phyloP scores from a whole-genome alignment of 2,888 invertebrate genomes.

The Crioceris asparagi region DNA sequence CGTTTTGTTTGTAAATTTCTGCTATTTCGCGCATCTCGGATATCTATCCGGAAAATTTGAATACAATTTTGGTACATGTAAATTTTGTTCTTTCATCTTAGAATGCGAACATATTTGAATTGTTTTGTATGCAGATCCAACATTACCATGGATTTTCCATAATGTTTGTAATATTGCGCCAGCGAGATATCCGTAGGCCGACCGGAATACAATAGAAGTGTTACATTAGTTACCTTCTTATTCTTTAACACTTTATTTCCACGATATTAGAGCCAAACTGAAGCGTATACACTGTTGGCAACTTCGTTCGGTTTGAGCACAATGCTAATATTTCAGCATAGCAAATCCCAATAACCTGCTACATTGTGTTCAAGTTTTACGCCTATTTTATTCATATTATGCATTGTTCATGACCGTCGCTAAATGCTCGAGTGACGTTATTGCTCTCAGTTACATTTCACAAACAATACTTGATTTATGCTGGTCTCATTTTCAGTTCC shows the following conservation, averaged over 20 bases:
- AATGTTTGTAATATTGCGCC: slow-evolving; percentile 32
- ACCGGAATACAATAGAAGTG: slow-evolving; percentile 32
- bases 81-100: too few relatives aligned
- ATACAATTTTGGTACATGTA: slow-evolving; percentile 36
- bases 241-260: slow-evolving; percentile 22
- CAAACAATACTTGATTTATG: too few relatives aligned
- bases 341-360: slow-evolving; percentile 1
- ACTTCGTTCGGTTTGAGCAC: too few relatives aligned
- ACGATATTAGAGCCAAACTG: slow-evolving; percentile 15
- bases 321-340: too few relatives aligned
- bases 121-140: slow-evolving; percentile 32
- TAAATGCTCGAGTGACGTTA: too few relatives aligned
- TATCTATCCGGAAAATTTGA: slow-evolving; percentile 12
- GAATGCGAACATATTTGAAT: slow-evolving; percentile 23
- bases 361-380: neutral
- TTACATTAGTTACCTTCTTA: slow-evolving; percentile 22
- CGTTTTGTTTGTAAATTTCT: slow-evolving; percentile 6
- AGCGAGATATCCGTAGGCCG: too few relatives aligned
- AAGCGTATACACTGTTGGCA: too few relatives aligned
- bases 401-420: too few relatives aligned
- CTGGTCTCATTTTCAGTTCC: too few relatives aligned
- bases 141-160: slow-evolving; percentile 29
- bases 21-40: neutral
- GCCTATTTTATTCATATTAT: too few relatives aligned
- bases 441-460: too few relatives aligned